These are phyloP conservation scores for Drosophila diplacantha DNA, from an alignment of 2,888 invertebrate genomes.

Conservation along the genomic window DNA sequence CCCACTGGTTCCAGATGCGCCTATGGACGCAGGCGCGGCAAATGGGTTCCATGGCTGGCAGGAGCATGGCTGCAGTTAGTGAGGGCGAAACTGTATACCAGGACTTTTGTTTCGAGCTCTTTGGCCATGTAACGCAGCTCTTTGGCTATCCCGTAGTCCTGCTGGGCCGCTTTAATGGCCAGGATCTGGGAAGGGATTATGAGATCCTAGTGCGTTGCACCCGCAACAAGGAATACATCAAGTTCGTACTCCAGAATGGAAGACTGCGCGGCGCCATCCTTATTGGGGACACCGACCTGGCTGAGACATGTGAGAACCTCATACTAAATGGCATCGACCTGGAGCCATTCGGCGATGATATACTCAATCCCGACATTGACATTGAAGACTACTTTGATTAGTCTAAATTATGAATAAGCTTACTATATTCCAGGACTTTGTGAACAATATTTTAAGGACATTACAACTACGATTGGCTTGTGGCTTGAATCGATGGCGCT, in stretches of 20 bases:
- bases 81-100: constrained; percentile 83
- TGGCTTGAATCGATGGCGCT: constrained; percentile 6
- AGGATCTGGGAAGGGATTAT: constrained; percentile 87
- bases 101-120: constrained; percentile 98
- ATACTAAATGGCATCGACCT: constrained; percentile 96
- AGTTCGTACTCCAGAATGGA: constrained; percentile 90
- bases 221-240: constrained; percentile 88
- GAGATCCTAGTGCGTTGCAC: constrained; percentile 92
- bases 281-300: constrained; percentile 97
- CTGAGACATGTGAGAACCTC: constrained; percentile 98
- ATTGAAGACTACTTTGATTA: constrained; percentile 99
- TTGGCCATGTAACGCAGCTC: constrained; percentile 96
- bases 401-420: constrained; percentile 26
- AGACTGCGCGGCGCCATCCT: constrained; percentile 94
- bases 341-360: constrained; percentile 90
- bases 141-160: constrained; percentile 96
- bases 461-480: constrained; percentile 18
- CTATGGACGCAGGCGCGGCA: constrained; percentile 99
- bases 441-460: constrained; percentile 5
- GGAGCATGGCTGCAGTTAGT: constrained; percentile 85
- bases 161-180: constrained; percentile 95
- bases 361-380: constrained; percentile 96
- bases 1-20: constrained; percentile 96
- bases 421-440: constrained; percentile 19
- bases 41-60: constrained; percentile 97